Conservation (phyloP, 2,113 vertebrate species). For the Todiramphus chloris region DNA sequence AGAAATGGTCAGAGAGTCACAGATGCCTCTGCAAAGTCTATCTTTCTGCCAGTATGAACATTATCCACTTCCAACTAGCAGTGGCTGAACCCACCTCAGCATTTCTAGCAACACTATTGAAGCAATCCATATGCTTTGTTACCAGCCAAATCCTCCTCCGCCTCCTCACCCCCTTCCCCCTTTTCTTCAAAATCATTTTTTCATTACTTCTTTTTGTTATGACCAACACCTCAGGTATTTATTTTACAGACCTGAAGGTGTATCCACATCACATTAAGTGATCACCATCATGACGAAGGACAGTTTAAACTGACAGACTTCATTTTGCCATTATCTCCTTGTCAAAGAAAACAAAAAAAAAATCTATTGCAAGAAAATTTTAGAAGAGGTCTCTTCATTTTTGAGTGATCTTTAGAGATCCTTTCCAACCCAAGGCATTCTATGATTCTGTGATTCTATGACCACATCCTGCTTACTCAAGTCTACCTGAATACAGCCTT, state of each 20-base stretch:
- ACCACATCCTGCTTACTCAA: neutral
- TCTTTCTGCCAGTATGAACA: neutral
- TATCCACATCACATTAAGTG: neutral
- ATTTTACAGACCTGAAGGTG: neutral
- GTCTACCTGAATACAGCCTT: neutral
- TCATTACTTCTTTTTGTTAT: neutral
- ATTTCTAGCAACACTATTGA: neutral
- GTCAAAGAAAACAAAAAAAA: neutral
- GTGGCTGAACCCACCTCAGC: fast-evolving
- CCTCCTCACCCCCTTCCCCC: neutral
- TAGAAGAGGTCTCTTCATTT: neutral
- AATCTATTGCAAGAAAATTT: neutral
- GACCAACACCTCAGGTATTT: neutral
- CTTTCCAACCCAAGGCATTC: no score
- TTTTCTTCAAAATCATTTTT: neutral
- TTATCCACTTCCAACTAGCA: neutral
- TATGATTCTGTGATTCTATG: no score
- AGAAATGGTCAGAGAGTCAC: neutral
- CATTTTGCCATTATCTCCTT: neutral
- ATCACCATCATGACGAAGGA: neutral
- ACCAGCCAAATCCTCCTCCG: neutral
- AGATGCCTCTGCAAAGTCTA: neutral
- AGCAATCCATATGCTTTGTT: neutral
- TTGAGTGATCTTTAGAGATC: no score
- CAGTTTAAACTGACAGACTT: neutral